Conservation (phyloP, 2,797 vertebrate genomes). For the Astyanax mexicanus region DNA sequence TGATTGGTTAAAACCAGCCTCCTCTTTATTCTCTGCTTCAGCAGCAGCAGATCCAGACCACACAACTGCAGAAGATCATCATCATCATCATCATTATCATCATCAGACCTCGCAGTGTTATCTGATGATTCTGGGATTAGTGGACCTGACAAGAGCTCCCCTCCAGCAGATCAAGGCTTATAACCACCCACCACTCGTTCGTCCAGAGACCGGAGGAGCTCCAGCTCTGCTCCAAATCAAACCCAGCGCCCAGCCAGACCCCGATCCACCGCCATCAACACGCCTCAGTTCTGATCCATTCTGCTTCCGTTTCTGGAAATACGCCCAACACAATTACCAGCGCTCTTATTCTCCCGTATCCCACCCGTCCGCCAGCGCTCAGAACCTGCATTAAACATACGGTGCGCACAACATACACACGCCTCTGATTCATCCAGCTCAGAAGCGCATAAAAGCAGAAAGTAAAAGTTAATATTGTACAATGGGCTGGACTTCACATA, state of each 20-base stretch:
- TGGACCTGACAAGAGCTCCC: slow-evolving; percentile 46
- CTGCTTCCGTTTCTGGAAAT: slow-evolving; percentile 27
- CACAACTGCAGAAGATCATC: slow-evolving; percentile 37
- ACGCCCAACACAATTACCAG: slow-evolving; percentile 11
- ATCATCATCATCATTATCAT: too few species aligned
- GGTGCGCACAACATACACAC: slow-evolving; percentile 19
- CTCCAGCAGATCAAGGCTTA: slow-evolving; percentile 75
- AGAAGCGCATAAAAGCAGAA: slow-evolving; percentile 8
- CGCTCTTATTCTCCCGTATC: neutral
- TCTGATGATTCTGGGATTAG: slow-evolving; percentile 56
- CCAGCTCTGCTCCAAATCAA: slow-evolving; percentile 71
- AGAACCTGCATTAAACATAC: slow-evolving; percentile 18
- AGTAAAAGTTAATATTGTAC: neutral
- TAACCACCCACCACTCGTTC: slow-evolving; percentile 59
- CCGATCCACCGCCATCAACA: slow-evolving; percentile 25
- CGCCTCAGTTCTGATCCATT: slow-evolving; percentile 1
- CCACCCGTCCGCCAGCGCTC: neutral
- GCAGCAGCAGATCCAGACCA: slow-evolving; percentile 24
- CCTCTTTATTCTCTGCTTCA: slow-evolving; percentile 28
- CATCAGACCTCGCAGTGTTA: too few species aligned
- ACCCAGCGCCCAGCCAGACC: slow-evolving; percentile 61
- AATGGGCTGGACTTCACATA: neutral
- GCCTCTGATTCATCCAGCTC: neutral
- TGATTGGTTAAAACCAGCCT: slow-evolving; percentile 41
- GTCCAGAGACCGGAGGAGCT: slow-evolving; percentile 66